Base-by-base conservation (phyloP, 2,797 vertebrate species). In the Manis javanica region DNA sequence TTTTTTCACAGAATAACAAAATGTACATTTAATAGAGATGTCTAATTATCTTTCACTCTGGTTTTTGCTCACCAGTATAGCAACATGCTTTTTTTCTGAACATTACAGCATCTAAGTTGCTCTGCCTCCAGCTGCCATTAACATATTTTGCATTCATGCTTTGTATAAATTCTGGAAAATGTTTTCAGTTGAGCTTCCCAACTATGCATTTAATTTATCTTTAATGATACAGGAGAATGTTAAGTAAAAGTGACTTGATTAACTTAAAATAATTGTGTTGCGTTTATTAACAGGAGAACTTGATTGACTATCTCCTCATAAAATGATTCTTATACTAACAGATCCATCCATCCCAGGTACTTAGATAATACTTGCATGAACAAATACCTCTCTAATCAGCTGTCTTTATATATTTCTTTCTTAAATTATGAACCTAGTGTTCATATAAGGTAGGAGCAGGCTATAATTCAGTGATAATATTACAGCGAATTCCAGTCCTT, bases 161-260 rank as follows among this genome's bases (percentile, higher is more conserved):
- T 94, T 97, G 87, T 90, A 93, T 95, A 98, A 97, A 96, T 96
- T 96, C 63, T 74, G 46, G 39, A 87, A 95, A 98, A 97, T 85
- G 46, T 91, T 97, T 98, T 98, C 89, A 94, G 84, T 90, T 97
- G 87, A 98, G 94, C 71, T 97, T 98, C 96, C 90, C 86, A 98
- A 98, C 94, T 95, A 97, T 96, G 93, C 96, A 97, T 96, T 98
- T 91, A 97, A 96, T 97, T 98, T 97, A 97, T 97, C 97, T 98
- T 98, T 98, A 98, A 98, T 97, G 95, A 98, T 91, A 96, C 83
- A 95, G 55, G 39, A 88, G 24, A 84, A 97, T 74, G 66, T 96
- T 97, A 97, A 98, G 96, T 95, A 98, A 98, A 97, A 95, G 78
- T 94, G 72, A 92, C 91, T 15, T 97, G 94, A 97, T 97, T 98